Base-by-base conservation (phyloP, 1,140 invertebrate genomes). In the Trichonephila clavipes region DNA sequence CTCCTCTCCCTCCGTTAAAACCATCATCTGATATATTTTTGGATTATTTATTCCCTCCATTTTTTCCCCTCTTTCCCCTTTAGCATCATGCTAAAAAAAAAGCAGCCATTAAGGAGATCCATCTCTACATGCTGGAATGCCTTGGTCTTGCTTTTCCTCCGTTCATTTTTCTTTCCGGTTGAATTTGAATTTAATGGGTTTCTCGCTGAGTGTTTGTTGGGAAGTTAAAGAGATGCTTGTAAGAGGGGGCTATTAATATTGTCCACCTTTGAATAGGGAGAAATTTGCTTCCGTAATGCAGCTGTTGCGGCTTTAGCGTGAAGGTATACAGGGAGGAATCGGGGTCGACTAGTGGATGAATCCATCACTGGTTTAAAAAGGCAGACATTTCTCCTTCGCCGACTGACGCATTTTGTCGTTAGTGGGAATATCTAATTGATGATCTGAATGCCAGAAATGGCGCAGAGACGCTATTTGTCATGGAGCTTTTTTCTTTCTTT, bases 151-250 rank as follows among this genome's bases (percentile, higher is more conserved):
- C 51, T 51, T 51, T 40, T 51, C 51, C 51, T 51, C 51, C 51
- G 51, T 59, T 83, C 40, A 51, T 83, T 59, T 83, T 83, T 83
- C 82, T 83, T 88, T 66, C 34, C 34, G 64, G 24, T 88, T 40
- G 62, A 88, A 88, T 88, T 88, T 66, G 87, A 88, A 88, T 88
- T 88, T 88, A 88, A 88, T 88, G 87, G 87, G 19, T 85, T 85
- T 58, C 51, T 85, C 24, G 85, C 58, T 61, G 85, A 61, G 85
- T 34, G 85, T 34, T 61, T 85, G 82, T 85, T 24, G 8, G 58
- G n/a, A 77, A 77, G 72, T 77, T 77, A 77, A 77, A 77, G 72
- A 77, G 72, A 77, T 61, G 85, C 58, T 51, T 61, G 58, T 87
- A 87, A 87, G 87, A 61, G 44, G 40, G 28, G 62, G 61, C 87